Evolutionary conservation across 2,113 vertebrate genomes (phyloP).

Genomic region (Trinectes maculatus): DNA sequence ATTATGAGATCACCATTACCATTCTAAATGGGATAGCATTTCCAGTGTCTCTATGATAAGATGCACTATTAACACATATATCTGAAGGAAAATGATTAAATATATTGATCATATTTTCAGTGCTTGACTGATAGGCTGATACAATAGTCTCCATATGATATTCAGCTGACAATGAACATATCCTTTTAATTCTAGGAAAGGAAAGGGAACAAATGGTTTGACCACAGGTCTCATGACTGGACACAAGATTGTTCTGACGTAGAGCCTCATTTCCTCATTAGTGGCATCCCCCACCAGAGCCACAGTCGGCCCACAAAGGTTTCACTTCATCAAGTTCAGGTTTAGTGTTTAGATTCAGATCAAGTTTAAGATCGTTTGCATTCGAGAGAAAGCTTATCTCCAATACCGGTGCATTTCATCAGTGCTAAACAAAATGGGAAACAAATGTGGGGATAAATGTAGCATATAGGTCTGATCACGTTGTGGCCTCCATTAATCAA

Average conservation of each 20-base stretch:
- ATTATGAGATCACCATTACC: too few relatives aligned
- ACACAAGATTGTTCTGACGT: constrained; percentile 41
- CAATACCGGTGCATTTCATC: constrained; percentile 16
- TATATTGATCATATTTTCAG: too few relatives aligned
- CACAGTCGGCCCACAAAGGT: constrained; percentile 18
- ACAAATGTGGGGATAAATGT: constrained; percentile 32
- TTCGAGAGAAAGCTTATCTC: constrained; percentile 1
- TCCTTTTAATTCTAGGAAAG: constrained; percentile 7
- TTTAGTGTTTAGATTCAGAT: not conserved
- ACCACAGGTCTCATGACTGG: constrained; percentile 53
- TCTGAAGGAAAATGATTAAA: too few relatives aligned
- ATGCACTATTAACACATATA: too few relatives aligned
- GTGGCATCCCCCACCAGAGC: not conserved
- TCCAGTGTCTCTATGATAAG: too few relatives aligned
- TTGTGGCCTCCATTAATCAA: constrained; percentile 41
- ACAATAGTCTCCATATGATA: too few relatives aligned
- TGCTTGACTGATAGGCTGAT: too few relatives aligned
- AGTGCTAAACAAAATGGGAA: constrained; percentile 21
- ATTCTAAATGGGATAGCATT: too few relatives aligned
- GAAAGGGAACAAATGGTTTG: not conserved
- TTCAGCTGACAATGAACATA: constrained; percentile 15
- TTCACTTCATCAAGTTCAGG: constrained; percentile 32
- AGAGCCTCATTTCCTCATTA: constrained; percentile 40
- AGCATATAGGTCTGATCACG: constrained; percentile 48
- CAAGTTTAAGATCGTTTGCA: not conserved